Evolutionary conservation across 2,113 vertebrate genomes (phyloP), one percentile per base, ranked within the genome.

Genomic region (Urocolius indicus): DNA sequence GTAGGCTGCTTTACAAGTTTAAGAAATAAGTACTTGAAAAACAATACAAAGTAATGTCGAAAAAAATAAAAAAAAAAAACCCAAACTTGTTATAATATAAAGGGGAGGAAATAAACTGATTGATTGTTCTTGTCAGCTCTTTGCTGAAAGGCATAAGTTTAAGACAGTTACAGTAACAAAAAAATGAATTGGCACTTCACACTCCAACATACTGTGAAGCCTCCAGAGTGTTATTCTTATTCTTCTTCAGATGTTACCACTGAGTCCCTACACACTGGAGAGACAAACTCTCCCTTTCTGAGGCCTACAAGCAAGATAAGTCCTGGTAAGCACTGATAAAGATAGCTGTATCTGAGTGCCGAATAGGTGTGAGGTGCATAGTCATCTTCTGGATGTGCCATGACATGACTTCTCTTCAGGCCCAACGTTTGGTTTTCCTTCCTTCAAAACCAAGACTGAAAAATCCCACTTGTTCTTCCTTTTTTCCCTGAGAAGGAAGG

Each of bases 181-280:
- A 93, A 90, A 91, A 94, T 82, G 55, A 95, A 87, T 74, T 73
- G 55, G 51, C 45, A 89, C 41, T 68, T 89, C 94, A 87, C 51
- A 55, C n/a, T 51, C 22, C 72, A 89, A 41, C 57, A 63, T 89
- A 51, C 29, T 45, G 36, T 54, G 48, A 90, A 90, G 38, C 16
- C 46, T 92, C 32, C 24, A 27, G 18, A 89, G 46, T 55, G 26
- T 24, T 92, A 41, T 82, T 95, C 46, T 91, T 81, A 27, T 20
- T 72, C 67, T 87, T 79, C 58, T 63, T 78, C 65, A 89, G 79
- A 78, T 69, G 30, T 62, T 83, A 48, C 36, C 18, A 36, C n/a
- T 29, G 17, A 66, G 27, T 65, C 14, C 34, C 38, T 43, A 63
- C 9, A 59, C 15, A 59, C 0, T 2, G 1, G 80, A 83, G 51